phyloP scores from a whole-genome alignment of 1,140 invertebrate species.

The Mycetomoellerius zeteki region DNA sequence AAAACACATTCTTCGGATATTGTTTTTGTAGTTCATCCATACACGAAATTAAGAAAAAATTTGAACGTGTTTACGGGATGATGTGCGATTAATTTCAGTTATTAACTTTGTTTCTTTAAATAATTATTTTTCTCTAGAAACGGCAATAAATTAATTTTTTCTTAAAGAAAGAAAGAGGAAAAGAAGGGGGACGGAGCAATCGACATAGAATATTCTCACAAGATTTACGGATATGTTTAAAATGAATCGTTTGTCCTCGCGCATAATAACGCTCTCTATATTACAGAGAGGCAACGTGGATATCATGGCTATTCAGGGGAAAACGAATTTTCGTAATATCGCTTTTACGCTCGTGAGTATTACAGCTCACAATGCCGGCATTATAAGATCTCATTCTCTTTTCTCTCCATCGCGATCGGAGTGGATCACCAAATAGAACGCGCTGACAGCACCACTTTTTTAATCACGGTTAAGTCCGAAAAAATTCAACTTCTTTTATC shows the following conservation, averaged over 20 bases:
- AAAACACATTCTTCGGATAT: not conserved
- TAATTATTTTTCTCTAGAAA: not conserved
- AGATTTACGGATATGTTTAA: conserved; percentile 1
- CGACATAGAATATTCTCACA: not conserved
- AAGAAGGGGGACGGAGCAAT: not conserved
- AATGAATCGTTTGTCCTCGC: conserved; percentile 36
- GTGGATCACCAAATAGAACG: conserved; percentile 48
- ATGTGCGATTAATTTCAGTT: not conserved
- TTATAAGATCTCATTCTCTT: conserved; percentile 72
- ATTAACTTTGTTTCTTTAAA: not conserved
- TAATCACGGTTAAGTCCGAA: conserved; percentile 34
- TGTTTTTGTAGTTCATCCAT: not conserved
- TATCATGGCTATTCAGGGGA: conserved; percentile 67
- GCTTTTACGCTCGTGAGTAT: conserved; percentile 71
- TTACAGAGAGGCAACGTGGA: conserved; percentile 42
- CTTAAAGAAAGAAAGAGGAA: not conserved
- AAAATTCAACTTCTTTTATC: conserved; percentile 36
- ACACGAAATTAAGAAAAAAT: not conserved
- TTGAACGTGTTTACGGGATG: no score
- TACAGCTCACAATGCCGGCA: conserved; percentile 63
- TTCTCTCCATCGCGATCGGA: conserved; percentile 24
- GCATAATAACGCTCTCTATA: conserved; percentile 51
- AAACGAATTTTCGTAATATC: conserved; percentile 75
- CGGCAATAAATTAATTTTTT: not conserved
- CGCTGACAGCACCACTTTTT: conserved; percentile 60